Evolutionary conservation across 2,797 vertebrate species (phyloP).

Genomic region (Bufotes viridis): DNA sequence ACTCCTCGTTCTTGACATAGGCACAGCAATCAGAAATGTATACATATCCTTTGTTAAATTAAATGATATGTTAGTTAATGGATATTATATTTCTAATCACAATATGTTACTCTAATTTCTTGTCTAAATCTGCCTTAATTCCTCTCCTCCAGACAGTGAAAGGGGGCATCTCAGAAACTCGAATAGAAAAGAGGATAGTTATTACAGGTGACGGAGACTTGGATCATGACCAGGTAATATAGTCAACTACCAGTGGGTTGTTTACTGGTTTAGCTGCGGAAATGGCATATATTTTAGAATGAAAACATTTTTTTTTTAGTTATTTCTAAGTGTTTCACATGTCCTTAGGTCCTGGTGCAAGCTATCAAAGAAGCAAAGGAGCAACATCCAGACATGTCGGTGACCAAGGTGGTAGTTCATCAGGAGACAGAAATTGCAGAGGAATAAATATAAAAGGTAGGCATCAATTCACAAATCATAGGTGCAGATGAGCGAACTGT

Average conservation of each 20-base stretch:
- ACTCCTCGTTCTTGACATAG: too few relatives aligned
- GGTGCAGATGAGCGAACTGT: neutral
- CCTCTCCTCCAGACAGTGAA: constrained; percentile 87
- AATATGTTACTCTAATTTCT: neutral
- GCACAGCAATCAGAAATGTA: neutral
- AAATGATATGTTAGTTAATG: neutral
- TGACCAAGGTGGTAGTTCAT: constrained; percentile 98
- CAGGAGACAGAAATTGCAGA: constrained; percentile 96
- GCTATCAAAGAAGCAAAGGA: constrained; percentile 97
- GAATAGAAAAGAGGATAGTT: constrained; percentile 98
- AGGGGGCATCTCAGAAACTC: constrained; percentile 96
- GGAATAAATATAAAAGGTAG: constrained; percentile 75
- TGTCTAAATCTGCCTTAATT: neutral
- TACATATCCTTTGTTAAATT: neutral
- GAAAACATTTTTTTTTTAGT: neutral
- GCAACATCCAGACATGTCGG: constrained; percentile 98
- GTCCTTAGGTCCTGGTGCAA: constrained; percentile 89
- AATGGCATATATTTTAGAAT: neutral
- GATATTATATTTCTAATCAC: neutral
- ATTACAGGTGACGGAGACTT: constrained; percentile 96
- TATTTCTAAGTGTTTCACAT: constrained; percentile 34
- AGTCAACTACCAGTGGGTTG: neutral
- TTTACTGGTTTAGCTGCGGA: neutral
- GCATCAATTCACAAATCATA: neutral
- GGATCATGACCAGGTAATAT: constrained; percentile 93